Evolutionary conservation across 2,888 invertebrate genomes (phyloP).

Genomic region (Epistrophe grossulariae): DNA sequence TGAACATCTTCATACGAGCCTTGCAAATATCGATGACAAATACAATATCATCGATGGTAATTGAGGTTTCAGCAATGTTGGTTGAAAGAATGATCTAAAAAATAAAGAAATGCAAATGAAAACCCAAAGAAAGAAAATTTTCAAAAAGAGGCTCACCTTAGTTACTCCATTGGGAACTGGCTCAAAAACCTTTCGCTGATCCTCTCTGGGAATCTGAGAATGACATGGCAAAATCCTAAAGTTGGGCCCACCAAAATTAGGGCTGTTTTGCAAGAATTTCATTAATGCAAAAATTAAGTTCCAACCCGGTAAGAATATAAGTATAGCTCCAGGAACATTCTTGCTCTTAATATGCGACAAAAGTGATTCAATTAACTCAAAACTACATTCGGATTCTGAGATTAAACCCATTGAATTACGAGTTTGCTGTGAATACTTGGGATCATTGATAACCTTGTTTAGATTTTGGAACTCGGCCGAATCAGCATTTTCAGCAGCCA

Average conservation of each 20-base stretch:
- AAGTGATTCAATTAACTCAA: conserved; percentile 95
- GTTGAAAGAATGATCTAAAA: conserved; percentile 95
- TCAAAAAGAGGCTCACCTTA: conserved; percentile 86
- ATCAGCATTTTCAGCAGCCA: conserved; percentile 86
- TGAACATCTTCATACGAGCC: conserved; percentile 98
- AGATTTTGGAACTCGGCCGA: conserved; percentile 90
- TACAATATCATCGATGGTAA: conserved; percentile 99
- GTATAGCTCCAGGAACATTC: conserved; percentile 91
- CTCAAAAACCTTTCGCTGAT: conserved; percentile 96
- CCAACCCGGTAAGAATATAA: conserved; percentile 98
- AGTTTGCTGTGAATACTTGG: conserved; percentile 86
- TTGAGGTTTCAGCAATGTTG: conserved; percentile 99
- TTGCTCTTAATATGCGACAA: conserved; percentile 87
- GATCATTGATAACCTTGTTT: conserved; percentile 86
- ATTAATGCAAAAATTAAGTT: conserved; percentile 96
- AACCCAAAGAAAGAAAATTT: neutral
- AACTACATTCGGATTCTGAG: conserved; percentile 95
- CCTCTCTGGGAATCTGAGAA: conserved; percentile 97
- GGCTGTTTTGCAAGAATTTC: conserved; percentile 92
- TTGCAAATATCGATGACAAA: conserved; percentile 99
- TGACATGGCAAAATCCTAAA: conserved; percentile 97
- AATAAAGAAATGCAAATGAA: neutral
- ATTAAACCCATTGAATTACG: conserved; percentile 89
- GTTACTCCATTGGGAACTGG: conserved; percentile 92
- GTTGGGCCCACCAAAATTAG: conserved; percentile 87